Evolutionary conservation across 2,888 invertebrate genomes (phyloP).

Genomic region (Himalopsyche tibetana): DNA sequence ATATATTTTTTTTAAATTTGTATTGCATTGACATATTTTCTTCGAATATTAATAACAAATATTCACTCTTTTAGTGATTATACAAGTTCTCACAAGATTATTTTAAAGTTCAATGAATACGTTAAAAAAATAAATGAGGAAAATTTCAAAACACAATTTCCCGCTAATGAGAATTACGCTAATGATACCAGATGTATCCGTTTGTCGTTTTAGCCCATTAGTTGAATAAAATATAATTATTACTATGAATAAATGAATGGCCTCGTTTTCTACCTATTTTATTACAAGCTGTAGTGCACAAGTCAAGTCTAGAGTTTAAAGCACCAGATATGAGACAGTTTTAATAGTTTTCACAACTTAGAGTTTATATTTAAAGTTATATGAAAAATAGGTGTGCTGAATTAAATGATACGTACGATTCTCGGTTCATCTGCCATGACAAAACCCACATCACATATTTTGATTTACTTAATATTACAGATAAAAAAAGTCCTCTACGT

Average conservation of each 20-base stretch:
- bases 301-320: conserved; percentile 54
- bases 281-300: not conserved
- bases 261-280: conserved; percentile 28
- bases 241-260: not conserved
- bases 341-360: conserved; percentile 48
- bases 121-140: not conserved
- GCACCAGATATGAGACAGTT: not conserved
- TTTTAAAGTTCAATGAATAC: too few relatives aligned
- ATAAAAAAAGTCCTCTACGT: too few relatives aligned
- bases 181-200: conserved; percentile 19
- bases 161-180: conserved; percentile 1
- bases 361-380: conserved; percentile 53
- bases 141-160: not conserved
- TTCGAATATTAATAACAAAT: too few relatives aligned
- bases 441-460: too few relatives aligned
- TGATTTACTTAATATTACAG: too few relatives aligned
- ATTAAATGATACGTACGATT: conserved; percentile 57
- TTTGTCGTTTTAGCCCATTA: conserved; percentile 6
- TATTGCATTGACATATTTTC: too few relatives aligned
- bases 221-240: conserved; percentile 35
- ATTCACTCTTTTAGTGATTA: too few relatives aligned
- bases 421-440: not conserved
- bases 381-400: conserved; percentile 51
- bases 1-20: too few relatives aligned
- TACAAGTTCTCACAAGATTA: too few relatives aligned